Evolutionary conservation across 2,888 invertebrate species (phyloP), one percentile per base, ranked within the genome.

Genomic region (Abrostola triplasia): DNA sequence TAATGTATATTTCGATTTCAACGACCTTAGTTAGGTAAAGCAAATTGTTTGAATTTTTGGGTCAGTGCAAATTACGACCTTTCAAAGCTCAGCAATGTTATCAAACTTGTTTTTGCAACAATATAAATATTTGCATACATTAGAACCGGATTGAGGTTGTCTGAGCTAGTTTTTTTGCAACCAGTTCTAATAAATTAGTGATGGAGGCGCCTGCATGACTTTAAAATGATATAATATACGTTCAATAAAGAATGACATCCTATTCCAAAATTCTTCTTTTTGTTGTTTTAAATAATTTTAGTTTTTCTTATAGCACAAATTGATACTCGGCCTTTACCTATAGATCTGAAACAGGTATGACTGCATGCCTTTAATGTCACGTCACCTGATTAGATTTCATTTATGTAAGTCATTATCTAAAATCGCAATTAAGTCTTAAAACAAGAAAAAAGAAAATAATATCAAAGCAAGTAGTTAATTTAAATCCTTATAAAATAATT

Each of bases 61-160:
- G 44, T 47, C 44, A 47, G 44, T 47, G 24, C 44, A 47, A 47
- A 47, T 13, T 12, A 10, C 42, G 42, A 68, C 24, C 58, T 66
- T 58, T 73, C 9, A 47, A 44, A 58, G n/a, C 13, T 48, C 8
- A 41, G 1, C 12, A 52, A 67, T 54, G 12, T 36, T 49, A 36
- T 44, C 9, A 49, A 58, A 58, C 61, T 35, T 11, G 40, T 70
- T 67, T 67, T 12, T 73, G 54, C 44, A 59, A 65, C 41, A 36
- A 37, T 24, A 47, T 41, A 49, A 36, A 49, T 8, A 36, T 59
- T 59, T 36, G 0, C 49, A 38, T 13, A 50, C 41, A 24, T 52
- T 36, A 9, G 58, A 58, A 73, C 67, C 35, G 13, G 67, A 36
- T 44, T 35, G 10, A 6, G 0, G 6, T 38, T 48, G 36, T 8